Conservation (phyloP, 2,797 vertebrate species). For the Sebastiscus tertius region DNA sequence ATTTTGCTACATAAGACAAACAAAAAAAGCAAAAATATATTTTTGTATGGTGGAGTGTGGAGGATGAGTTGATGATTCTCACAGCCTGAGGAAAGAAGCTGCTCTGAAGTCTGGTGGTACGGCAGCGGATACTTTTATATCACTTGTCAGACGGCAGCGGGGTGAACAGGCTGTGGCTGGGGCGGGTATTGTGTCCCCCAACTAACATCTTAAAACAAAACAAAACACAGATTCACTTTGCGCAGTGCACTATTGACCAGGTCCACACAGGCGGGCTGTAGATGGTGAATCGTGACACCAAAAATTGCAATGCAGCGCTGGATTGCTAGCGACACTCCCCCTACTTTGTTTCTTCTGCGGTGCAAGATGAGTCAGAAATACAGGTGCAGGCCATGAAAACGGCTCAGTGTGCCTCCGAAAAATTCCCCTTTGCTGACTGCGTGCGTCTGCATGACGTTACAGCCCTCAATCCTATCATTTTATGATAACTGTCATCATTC, state of each 20-base stretch:
- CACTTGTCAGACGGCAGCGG: too few relatives aligned
- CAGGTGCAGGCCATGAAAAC: constrained; percentile 8
- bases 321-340: constrained; percentile 21
- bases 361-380: constrained; percentile 2
- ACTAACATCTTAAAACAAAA: background rate
- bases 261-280: background rate
- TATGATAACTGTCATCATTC: constrained; percentile 13
- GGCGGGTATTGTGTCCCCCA: background rate
- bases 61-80: too few relatives aligned
- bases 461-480: constrained; percentile 30
- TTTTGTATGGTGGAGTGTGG: too few relatives aligned
- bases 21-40: too few relatives aligned
- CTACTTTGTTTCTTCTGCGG: constrained; percentile 12
- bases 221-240: background rate
- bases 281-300: constrained; percentile 22
- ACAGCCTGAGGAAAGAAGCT: too few relatives aligned
- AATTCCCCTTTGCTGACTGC: constrained; percentile 1
- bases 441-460: constrained; percentile 3
- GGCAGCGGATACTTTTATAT: too few relatives aligned
- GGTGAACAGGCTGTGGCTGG: too few relatives aligned
- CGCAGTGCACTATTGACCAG: background rate
- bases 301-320: constrained; percentile 20
- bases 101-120: too few relatives aligned
- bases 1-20: too few relatives aligned
- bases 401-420: background rate